A percentile compares a stretch with the other conserved stretches of the same genome.
These are phyloP conservation scores for Vidua macroura DNA, from an alignment of 2,113 vertebrate species.

Conservation along the genomic window DNA sequence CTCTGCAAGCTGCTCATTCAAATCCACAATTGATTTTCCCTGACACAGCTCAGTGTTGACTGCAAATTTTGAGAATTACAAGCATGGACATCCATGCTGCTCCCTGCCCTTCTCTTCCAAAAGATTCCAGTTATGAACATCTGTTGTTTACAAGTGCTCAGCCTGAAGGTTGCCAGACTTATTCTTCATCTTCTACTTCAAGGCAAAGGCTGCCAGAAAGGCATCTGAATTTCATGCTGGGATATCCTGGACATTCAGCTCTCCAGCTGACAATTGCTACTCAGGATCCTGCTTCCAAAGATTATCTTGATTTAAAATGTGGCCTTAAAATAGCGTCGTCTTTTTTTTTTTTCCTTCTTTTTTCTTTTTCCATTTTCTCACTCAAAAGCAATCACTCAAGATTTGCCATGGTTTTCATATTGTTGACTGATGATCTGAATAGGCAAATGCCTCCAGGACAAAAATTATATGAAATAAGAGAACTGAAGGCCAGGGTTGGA, in stretches of 20 bases:
- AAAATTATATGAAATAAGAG: not conserved
- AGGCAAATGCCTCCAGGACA: not conserved
- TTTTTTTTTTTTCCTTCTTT: fast-evolving
- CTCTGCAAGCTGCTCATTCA: not conserved
- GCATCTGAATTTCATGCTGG: constrained; percentile 70
- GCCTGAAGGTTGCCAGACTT: constrained; percentile 74
- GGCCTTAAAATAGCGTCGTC: constrained; percentile 13
- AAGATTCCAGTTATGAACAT: constrained; percentile 74
- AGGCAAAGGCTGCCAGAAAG: constrained; percentile 65
- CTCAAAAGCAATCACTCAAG: not conserved
- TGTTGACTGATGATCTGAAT: not conserved
- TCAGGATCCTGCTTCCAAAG: constrained; percentile 29
- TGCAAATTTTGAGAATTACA: constrained; percentile 58
- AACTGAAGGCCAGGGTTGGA: not conserved
- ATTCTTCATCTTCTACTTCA: constrained; percentile 65
- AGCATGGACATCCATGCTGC: constrained; percentile 51
- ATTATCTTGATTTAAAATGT: constrained; percentile 47
- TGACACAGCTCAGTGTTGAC: not conserved
- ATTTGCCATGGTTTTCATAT: not conserved
- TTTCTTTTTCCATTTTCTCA: not conserved
- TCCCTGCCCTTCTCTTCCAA: constrained; percentile 50
- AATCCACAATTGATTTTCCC: not conserved
- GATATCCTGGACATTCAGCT: constrained; percentile 63
- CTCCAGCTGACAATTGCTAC: constrained; percentile 62
- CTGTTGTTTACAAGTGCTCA: constrained; percentile 78